Evolutionary conservation across 2,113 vertebrate species (phyloP).

Genomic region (Pogonocichla stellata): DNA sequence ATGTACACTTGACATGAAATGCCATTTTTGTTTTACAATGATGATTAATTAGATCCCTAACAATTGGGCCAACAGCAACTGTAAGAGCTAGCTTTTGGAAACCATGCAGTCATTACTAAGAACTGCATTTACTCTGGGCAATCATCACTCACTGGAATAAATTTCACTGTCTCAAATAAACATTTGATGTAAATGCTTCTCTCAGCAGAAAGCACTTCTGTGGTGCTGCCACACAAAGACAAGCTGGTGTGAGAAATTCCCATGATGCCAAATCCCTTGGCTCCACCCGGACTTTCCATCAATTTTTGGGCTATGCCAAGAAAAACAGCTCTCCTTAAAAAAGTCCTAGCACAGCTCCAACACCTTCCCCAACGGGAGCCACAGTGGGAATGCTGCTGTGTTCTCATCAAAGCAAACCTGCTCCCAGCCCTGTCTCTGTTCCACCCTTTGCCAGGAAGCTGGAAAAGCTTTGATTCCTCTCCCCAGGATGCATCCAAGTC

Average conservation of each 20-base stretch:
- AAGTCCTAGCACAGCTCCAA: background rate
- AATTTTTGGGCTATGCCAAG: background rate
- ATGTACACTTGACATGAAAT: background rate
- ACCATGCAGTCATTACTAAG: background rate
- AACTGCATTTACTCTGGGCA: background rate
- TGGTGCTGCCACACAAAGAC: background rate
- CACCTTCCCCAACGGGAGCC: background rate
- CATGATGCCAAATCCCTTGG: background rate
- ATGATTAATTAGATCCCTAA: background rate
- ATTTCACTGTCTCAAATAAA: background rate
- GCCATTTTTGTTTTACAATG: background rate
- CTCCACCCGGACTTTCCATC: conserved; percentile 30
- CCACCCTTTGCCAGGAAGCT: background rate
- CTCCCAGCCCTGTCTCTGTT: background rate
- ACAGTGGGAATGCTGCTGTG: background rate
- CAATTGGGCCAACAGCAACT: too few relatives aligned
- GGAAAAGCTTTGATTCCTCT: background rate
- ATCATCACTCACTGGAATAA: background rate
- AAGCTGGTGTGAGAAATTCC: conserved; percentile 7
- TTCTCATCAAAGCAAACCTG: conserved; percentile 1
- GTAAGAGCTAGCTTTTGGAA: background rate
- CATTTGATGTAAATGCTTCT: background rate
- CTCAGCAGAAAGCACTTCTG: conserved; percentile 3
- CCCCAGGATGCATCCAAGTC: background rate
- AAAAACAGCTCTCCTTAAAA: background rate